Percentiles rank a stretch among this genome's conserved stretches.
These are phyloP conservation scores for Perca schrenkii DNA, from an alignment of 2,113 vertebrate species.

Conservation along the genomic window DNA sequence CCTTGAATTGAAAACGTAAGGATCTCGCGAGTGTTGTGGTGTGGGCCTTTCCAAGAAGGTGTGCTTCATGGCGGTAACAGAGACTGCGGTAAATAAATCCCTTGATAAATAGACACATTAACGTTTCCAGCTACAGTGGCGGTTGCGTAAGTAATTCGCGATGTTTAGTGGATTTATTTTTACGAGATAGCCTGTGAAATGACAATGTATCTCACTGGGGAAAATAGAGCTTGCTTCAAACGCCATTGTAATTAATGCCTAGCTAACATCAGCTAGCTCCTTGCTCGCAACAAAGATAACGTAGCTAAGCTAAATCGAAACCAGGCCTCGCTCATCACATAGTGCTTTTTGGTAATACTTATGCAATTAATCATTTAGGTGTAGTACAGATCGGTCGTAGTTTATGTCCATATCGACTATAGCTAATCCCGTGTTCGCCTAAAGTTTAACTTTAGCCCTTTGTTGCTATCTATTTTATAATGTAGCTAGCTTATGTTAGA, in stretches of 20 bases:
- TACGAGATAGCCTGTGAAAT: not conserved
- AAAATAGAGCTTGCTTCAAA: constrained; percentile 14
- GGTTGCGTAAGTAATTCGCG: not conserved
- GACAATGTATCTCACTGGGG: not conserved
- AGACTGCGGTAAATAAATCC: constrained; percentile 83
- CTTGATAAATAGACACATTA: constrained; percentile 23
- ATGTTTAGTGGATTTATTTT: not conserved
- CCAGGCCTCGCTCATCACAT: constrained; percentile 5
- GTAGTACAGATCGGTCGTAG: fast-evolving
- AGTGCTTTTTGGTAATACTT: not conserved
- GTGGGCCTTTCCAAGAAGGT: constrained; percentile 73
- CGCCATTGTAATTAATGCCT: constrained; percentile 51
- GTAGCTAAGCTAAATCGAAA: constrained; percentile 1
- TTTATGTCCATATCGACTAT: not conserved
- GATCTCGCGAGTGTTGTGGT: constrained; percentile 69
- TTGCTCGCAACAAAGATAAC: constrained; percentile 43
- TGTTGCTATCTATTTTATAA: not conserved
- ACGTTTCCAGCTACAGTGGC: not conserved
- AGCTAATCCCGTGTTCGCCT: not conserved
- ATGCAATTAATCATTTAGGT: not conserved
- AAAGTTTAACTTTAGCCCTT: not conserved
- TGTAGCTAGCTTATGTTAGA: not conserved
- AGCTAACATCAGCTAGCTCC: constrained; percentile 51
- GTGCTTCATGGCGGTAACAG: constrained; percentile 87
- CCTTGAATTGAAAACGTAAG: not conserved